These are phyloP conservation scores for Orgyia antiqua DNA, from an alignment of 2,888 invertebrate genomes.

Conservation along the genomic window DNA sequence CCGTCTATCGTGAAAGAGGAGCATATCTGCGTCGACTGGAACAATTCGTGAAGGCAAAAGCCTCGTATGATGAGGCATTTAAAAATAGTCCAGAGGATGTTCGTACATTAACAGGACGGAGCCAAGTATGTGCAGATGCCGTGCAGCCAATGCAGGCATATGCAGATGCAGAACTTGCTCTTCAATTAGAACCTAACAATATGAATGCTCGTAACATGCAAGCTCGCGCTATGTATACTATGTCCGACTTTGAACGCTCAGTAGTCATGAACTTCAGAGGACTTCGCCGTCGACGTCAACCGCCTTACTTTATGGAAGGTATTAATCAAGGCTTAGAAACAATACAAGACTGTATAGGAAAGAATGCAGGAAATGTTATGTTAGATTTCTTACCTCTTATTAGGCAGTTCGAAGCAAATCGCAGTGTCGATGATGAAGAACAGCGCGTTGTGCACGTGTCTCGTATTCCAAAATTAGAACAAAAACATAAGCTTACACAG, in stretches of 20 bases:
- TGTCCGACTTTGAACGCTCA: slow-evolving; percentile 67
- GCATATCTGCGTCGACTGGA: slow-evolving; percentile 61
- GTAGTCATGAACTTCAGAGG: slow-evolving; percentile 68
- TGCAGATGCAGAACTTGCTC: slow-evolving; percentile 61
- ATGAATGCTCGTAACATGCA: slow-evolving; percentile 69
- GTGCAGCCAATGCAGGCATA: slow-evolving; percentile 62
- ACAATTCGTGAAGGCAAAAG: slow-evolving; percentile 65
- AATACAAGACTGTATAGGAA: slow-evolving; percentile 67
- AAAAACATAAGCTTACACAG: slow-evolving; percentile 56
- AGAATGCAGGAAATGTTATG: slow-evolving; percentile 63
- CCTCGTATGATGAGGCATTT: slow-evolving; percentile 62
- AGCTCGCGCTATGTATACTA: slow-evolving; percentile 64
- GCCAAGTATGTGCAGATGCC: slow-evolving; percentile 64
- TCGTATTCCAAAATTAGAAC: slow-evolving; percentile 53
- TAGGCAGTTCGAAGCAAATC: slow-evolving; percentile 46
- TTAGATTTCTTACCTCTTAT: slow-evolving; percentile 63
- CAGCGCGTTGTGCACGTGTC: slow-evolving; percentile 45
- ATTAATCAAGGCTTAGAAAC: slow-evolving; percentile 68
- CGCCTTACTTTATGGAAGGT: slow-evolving; percentile 67
- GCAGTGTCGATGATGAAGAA: slow-evolving; percentile 38
- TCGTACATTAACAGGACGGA: slow-evolving; percentile 56
- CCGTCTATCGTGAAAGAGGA: slow-evolving; percentile 65
- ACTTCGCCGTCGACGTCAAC: slow-evolving; percentile 47
- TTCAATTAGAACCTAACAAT: slow-evolving; percentile 56
- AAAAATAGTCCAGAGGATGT: slow-evolving; percentile 52